Evolutionary conservation across 2,888 invertebrate genomes (phyloP), one percentile per base, ranked within the genome.

Genomic region (Perizoma flavofasciatum): DNA sequence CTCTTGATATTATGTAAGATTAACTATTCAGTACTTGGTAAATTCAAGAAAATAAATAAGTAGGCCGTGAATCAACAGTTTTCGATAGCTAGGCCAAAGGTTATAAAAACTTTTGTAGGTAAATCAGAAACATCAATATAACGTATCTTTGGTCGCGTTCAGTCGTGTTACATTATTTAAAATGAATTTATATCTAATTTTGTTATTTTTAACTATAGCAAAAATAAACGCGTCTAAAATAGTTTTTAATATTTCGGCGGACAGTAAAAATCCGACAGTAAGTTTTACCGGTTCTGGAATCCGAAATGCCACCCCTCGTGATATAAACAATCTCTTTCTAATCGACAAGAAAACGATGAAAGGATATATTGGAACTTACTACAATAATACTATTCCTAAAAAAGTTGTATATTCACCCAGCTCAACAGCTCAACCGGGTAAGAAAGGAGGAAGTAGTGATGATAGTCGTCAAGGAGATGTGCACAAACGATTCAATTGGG

Each of bases 41-140:
- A 22, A 22, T 22, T 22, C 22, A 22, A 2, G 22, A 22, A 22
- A 22, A 22, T 22, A 22, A 22, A 22, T 22, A 52, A 57, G 47
- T 47, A 57, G 43, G 37, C 39, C 22, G 46, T 33, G 8, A 35
- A 22, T 46, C 35, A 22, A 43, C 45, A 9, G n/a, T 6, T 43
- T 22, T 45, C 11, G 61, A 61, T 61, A 61, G 50, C 44, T 33
- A 45, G 58, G 50, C 34, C 46, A 62, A 48, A 58, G 61, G 61
- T 62, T 62, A 62, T 40, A 58, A 54, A 62, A 62, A 54, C 58
- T 53, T 49, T 33, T 41, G 35, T 35, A 50, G 39, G 32, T 7
- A 10, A 43, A 22, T 22, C 22, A 22, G 22, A 22, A 22, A 22
- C 46, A 22, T 58, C 50, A 58, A 7, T 43, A 33, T 33, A 51